Evolutionary conservation across 2,797 vertebrate genomes (phyloP).

Genomic region (Phataginus tricuspis): DNA sequence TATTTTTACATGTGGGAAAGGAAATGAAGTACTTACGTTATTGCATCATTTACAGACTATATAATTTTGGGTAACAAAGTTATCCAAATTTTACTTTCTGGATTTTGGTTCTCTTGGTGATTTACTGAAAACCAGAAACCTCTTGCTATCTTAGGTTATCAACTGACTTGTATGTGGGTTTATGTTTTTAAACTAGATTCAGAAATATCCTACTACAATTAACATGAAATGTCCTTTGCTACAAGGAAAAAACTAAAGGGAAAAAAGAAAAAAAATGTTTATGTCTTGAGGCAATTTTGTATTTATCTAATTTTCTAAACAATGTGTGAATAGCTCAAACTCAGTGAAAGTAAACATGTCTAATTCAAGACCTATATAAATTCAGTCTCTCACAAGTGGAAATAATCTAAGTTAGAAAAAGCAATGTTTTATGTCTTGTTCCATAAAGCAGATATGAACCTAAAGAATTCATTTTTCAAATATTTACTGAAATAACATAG

Average conservation of each 20-base stretch:
- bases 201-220: not conserved
- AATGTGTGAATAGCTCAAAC: not conserved
- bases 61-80: not conserved
- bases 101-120: not conserved
- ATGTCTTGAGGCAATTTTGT: not conserved
- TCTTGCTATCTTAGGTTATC: not conserved
- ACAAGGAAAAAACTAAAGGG: slow-evolving; percentile 50
- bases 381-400: slow-evolving; percentile 24
- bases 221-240: slow-evolving; percentile 22
- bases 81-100: not conserved
- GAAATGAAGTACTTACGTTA: not conserved
- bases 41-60: not conserved
- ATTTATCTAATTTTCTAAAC: slow-evolving; percentile 43
- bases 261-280: slow-evolving; percentile 27
- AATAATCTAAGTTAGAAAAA: slow-evolving; percentile 16
- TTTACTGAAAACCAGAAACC: not conserved
- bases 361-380: slow-evolving; percentile 10
- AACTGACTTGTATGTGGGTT: not conserved
- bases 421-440: not conserved
- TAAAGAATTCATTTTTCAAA: slow-evolving; percentile 18
- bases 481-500: slow-evolving; percentile 6
- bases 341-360: not conserved
- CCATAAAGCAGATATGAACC: not conserved
- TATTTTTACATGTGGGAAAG: not conserved
- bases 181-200: not conserved